These are phyloP conservation scores for Pterobdella sp. DNA, from an alignment of 2,888 invertebrate genomes.

Conservation along the genomic window DNA sequence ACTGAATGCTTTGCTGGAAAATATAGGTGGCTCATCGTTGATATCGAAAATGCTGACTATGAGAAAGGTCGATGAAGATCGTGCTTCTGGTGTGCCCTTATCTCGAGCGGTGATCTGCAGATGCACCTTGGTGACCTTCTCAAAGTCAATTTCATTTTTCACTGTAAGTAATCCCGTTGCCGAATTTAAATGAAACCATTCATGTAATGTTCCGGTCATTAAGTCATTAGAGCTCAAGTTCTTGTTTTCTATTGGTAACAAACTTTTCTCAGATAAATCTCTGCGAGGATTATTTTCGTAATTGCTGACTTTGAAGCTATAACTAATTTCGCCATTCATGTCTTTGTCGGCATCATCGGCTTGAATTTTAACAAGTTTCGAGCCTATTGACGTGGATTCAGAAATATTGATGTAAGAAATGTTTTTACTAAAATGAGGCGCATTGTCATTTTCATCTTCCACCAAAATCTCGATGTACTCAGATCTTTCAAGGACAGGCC, in stretches of 20 bases:
- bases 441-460: conserved; percentile 45
- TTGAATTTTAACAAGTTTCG: conserved; percentile 41
- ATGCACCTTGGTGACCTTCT: conserved; percentile 27
- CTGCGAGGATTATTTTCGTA: conserved; percentile 10
- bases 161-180: conserved; percentile 6
- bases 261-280: conserved; percentile 3
- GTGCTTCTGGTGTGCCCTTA: conserved; percentile 24
- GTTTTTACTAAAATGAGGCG: conserved; percentile 41
- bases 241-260: no score
- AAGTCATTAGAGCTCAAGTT: neutral
- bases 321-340: conserved; percentile 7
- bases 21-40: conserved; percentile 32
- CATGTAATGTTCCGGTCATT: neutral
- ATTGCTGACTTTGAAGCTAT: conserved; percentile 12
- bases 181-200: conserved; percentile 13
- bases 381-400: conserved; percentile 43
- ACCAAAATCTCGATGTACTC: conserved; percentile 42
- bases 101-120: conserved; percentile 28
- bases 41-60: conserved; percentile 29
- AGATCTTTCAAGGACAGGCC: conserved; percentile 40
- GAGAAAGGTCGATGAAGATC: conserved; percentile 25
- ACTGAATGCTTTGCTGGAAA: conserved; percentile 22
- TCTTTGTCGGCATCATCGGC: conserved; percentile 40
- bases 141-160: conserved; percentile 25
- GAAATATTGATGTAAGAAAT: conserved; percentile 39